Evolutionary conservation across 2,888 invertebrate species (phyloP).

Genomic region (Thecophora atra): DNA sequence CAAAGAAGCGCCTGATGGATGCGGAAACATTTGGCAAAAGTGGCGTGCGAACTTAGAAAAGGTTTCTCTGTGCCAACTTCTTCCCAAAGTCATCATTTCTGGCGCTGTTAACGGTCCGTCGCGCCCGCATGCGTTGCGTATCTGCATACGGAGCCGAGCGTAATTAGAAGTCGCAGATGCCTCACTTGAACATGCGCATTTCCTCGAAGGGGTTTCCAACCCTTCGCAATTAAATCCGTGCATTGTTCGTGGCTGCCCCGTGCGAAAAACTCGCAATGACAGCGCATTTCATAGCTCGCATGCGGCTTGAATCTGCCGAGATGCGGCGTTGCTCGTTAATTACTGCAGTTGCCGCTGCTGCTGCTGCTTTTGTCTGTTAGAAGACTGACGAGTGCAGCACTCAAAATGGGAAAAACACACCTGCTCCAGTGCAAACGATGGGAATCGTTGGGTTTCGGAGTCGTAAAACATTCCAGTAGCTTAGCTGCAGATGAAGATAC

Average conservation of each 20-base stretch:
- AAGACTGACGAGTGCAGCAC: not conserved
- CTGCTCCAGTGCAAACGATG: not conserved
- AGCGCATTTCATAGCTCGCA: conserved; percentile 23
- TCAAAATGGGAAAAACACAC: not conserved
- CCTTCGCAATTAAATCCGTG: conserved; percentile 10
- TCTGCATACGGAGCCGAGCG: not conserved
- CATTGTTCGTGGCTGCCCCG: conserved; percentile 35
- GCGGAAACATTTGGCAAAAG: conserved; percentile 3
- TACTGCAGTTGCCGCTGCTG: conserved; percentile 19
- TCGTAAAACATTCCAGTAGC: not conserved
- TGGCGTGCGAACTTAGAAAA: conserved; percentile 28
- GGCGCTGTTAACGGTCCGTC: not conserved
- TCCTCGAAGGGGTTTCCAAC: conserved; percentile 6
- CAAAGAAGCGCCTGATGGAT: not conserved
- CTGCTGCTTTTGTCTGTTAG: conserved; percentile 6
- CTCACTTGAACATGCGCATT: conserved; percentile 34
- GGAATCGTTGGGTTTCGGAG: not conserved
- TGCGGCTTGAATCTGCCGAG: conserved; percentile 34
- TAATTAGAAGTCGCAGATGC: conserved; percentile 30
- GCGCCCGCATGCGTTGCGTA: not conserved
- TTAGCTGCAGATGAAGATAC: not conserved
- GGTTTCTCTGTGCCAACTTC: not conserved
- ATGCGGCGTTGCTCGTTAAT: conserved; percentile 21
- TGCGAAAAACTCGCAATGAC: conserved; percentile 43
- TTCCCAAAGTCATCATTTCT: not conserved